Evolutionary conservation across 2,888 invertebrate genomes (phyloP).

Genomic region (Rotaria socialis): DNA sequence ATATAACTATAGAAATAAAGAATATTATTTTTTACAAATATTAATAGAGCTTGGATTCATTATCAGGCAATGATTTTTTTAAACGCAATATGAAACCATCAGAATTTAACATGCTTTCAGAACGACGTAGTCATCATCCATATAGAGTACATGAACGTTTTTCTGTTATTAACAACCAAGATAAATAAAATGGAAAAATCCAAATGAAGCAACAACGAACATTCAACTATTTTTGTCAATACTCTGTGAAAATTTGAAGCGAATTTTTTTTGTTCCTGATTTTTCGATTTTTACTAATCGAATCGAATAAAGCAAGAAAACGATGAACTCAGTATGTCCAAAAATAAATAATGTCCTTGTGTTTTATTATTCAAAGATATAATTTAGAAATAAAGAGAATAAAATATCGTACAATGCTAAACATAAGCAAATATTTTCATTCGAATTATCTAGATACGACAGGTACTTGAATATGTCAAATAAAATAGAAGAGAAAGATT

Average conservation of each 20-base stretch:
- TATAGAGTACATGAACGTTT: not conserved
- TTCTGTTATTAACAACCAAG: not conserved
- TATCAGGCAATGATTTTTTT: conserved; percentile 3
- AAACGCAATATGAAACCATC: not conserved
- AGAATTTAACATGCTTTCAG: not conserved
- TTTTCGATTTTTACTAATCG: not conserved
- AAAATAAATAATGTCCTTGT: not conserved
- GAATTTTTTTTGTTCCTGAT: not conserved
- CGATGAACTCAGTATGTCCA: not conserved
- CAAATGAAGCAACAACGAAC: not conserved
- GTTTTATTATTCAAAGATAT: no score
- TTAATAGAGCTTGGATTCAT: not conserved
- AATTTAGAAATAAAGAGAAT: no score
- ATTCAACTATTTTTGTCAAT: not conserved
- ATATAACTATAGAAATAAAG: not conserved
- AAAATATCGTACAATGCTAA: no score
- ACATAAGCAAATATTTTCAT: no score
- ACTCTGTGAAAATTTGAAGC: not conserved
- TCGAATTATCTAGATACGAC: no score
- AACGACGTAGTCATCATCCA: not conserved
- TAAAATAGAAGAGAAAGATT: no score
- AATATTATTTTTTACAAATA: not conserved
- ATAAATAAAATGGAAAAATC: not conserved
- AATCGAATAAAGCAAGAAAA: not conserved
- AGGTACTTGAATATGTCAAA: no score